Conservation (phyloP, 2,113 vertebrate species). For the Diphyllodes magnificus region DNA sequence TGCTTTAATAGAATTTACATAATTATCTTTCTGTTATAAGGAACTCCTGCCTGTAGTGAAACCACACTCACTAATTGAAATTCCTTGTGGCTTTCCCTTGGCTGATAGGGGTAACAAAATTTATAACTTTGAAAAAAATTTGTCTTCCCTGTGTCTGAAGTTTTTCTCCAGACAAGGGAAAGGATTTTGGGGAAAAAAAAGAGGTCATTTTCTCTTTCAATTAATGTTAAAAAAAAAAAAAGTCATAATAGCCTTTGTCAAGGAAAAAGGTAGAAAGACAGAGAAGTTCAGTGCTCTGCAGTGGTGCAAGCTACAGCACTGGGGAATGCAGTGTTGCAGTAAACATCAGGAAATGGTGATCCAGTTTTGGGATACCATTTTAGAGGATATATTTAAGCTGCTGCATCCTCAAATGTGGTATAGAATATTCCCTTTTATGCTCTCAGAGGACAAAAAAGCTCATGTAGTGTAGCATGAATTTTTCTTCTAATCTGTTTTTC, state of each 20-base stretch:
- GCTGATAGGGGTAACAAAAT: not conserved
- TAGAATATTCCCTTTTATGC: not conserved
- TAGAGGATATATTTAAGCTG: not conserved
- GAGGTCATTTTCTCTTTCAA: not conserved
- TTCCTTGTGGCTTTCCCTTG: not conserved
- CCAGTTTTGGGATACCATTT: not conserved
- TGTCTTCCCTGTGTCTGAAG: not conserved
- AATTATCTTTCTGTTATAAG: not conserved
- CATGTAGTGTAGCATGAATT: not conserved
- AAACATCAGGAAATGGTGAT: not conserved
- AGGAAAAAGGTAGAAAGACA: not conserved
- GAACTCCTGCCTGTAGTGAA: not conserved
- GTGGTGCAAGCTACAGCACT: not conserved
- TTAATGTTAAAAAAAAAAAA: not conserved
- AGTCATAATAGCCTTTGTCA: not conserved
- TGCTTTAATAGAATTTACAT: not conserved
- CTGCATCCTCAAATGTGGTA: not conserved
- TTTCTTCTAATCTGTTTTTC: not conserved
- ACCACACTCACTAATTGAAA: not conserved
- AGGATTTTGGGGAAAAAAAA: not conserved
- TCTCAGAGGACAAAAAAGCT: not conserved
- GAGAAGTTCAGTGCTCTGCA: not conserved
- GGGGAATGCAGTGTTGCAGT: not conserved
- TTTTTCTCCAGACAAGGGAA: not conserved
- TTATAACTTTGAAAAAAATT: not conserved